A percentile compares a stretch with the other conserved stretches of the same genome.
Evolutionary conservation across 2,113 vertebrate genomes (phyloP).

Genomic region (Mobula birostris): DNA sequence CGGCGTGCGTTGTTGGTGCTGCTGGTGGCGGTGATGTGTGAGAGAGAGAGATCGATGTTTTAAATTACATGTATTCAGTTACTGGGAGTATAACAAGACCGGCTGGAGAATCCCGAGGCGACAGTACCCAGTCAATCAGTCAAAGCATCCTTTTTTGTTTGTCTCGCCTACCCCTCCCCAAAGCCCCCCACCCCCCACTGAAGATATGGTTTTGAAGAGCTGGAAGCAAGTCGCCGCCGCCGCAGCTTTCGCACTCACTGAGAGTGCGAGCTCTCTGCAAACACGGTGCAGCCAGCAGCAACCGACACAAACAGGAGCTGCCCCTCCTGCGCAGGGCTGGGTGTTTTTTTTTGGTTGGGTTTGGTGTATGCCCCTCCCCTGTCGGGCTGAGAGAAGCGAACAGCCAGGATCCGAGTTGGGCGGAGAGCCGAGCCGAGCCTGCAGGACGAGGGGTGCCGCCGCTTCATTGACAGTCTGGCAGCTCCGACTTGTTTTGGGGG

Average conservation of each 20-base stretch:
- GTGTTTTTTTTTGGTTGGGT: not conserved
- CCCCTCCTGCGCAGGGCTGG: not conserved
- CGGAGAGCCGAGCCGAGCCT: not conserved
- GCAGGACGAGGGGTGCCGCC: not conserved
- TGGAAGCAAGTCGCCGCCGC: not conserved
- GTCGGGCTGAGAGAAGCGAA: not conserved
- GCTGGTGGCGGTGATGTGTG: not conserved
- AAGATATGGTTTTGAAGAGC: not conserved
- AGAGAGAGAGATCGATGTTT: not conserved
- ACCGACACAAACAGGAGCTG: not conserved
- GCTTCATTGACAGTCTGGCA: conserved; percentile 21
- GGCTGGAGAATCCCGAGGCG: conserved; percentile 28
- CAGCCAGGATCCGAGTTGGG: not conserved
- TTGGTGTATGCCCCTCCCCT: not conserved
- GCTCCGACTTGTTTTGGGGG: not conserved
- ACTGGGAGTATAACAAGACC: not conserved
- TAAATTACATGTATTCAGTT: conserved; percentile 12
- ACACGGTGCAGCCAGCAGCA: not conserved
- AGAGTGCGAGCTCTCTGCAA: not conserved
- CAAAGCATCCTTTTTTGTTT: not conserved
- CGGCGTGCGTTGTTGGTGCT: not conserved
- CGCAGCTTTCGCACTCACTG: not conserved
- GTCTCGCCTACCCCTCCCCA: not conserved
- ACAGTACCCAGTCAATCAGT: conserved; percentile 12
- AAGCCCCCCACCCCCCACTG: not conserved